Conservation (phyloP, 2,888 invertebrate species). For the Alviniconcha strummeri region DNA sequence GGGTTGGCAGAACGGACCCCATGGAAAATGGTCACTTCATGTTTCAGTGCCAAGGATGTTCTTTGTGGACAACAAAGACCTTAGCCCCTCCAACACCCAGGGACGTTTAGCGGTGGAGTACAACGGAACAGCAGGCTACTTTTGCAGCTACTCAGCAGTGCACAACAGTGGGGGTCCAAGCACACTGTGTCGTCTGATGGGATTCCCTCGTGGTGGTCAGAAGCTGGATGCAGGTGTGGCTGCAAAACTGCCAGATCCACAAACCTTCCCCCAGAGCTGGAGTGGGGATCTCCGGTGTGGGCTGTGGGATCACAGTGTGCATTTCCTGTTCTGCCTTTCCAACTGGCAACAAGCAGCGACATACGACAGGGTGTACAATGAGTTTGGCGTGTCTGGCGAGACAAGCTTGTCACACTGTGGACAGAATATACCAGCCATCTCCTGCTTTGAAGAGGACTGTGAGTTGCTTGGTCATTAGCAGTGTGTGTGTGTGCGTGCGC, state of each 20-base stretch:
- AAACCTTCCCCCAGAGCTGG: not conserved
- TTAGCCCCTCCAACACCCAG: not conserved
- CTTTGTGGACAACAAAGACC: constrained; percentile 1
- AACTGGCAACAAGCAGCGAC: not conserved
- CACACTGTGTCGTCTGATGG: constrained; percentile 17
- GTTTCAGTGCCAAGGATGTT: not conserved
- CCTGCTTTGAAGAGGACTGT: constrained; percentile 15
- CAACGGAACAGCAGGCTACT: not conserved
- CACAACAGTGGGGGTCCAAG: not conserved
- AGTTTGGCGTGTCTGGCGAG: too few species aligned
- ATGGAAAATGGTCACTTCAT: too few species aligned
- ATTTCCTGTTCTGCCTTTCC: not conserved
- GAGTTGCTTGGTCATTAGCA: not conserved
- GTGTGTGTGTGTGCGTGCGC: not conserved
- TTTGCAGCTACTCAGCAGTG: not conserved
- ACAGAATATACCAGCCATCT: not conserved
- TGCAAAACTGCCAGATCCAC: not conserved
- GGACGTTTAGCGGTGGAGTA: not conserved
- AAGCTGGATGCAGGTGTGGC: not conserved
- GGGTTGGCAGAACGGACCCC: too few species aligned
- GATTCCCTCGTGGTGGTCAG: constrained; percentile 8
- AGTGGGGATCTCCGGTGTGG: not conserved
- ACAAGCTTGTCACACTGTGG: not conserved
- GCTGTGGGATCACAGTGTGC: not conserved
- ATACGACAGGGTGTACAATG: not conserved